Percentiles rank a stretch among this genome's conserved stretches.
These are phyloP conservation scores for Heteromyza rotundicornis DNA, from an alignment of 2,888 invertebrate genomes.

Conservation along the genomic window DNA sequence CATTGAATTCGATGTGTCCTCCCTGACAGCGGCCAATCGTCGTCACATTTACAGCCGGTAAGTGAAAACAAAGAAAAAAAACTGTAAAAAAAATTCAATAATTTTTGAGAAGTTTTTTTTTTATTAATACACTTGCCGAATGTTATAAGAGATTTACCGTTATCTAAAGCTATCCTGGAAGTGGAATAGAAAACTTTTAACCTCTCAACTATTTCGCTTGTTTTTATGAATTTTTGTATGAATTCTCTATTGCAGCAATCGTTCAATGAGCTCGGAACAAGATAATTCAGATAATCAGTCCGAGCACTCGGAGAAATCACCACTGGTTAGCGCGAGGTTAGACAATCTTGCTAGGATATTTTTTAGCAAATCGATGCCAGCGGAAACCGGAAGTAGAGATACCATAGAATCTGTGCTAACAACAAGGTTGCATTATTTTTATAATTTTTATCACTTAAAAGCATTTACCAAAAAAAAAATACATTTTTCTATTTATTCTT, in stretches of 20 bases:
- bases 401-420: conserved; percentile 62
- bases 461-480: background rate
- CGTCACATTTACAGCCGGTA: conserved; percentile 68
- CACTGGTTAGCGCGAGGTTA: conserved; percentile 73
- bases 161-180: conserved; percentile 8
- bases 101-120: background rate
- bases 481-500: background rate
- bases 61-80: conserved; percentile 39
- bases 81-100: conserved; percentile 12
- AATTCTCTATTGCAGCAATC: conserved; percentile 59
- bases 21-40: conserved; percentile 70
- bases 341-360: conserved; percentile 79
- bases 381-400: conserved; percentile 63
- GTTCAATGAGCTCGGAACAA: conserved; percentile 70
- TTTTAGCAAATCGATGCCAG: conserved; percentile 68
- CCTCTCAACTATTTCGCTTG: conserved; percentile 17
- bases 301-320: conserved; percentile 68
- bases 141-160: background rate
- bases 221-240: conserved; percentile 24
- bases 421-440: conserved; percentile 60
- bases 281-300: conserved; percentile 64
- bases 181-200: conserved; percentile 7
- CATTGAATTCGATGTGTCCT: conserved; percentile 70
- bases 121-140: background rate
- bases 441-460: too few species aligned